Percentiles rank a stretch among this genome's conserved stretches.
Evolutionary conservation across 2,888 invertebrate species (phyloP).

Genomic region (Tyria jacobaeae): DNA sequence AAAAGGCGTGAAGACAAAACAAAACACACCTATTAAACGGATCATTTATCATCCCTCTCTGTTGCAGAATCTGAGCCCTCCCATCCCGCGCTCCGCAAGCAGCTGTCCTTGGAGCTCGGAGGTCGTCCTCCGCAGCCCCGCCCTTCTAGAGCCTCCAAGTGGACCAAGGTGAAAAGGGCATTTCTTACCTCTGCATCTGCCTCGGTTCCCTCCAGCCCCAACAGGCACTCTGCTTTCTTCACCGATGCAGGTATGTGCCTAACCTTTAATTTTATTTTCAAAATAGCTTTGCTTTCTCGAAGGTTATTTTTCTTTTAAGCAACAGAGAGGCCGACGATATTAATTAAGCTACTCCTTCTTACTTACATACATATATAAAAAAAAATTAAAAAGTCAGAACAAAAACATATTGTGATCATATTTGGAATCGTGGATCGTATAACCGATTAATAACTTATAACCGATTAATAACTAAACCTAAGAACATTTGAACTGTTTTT

Average conservation of each 20-base stretch:
- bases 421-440: too few relatives aligned
- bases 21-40: neutral
- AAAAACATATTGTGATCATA: too few relatives aligned
- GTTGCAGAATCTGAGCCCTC: constrained; percentile 75
- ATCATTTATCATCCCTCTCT: constrained; percentile 28
- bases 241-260: constrained; percentile 87
- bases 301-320: neutral
- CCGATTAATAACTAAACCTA: too few relatives aligned
- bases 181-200: constrained; percentile 87
- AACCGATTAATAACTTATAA: too few relatives aligned
- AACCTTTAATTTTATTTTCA: neutral
- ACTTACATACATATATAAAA: neutral
- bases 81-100: constrained; percentile 80
- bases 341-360: neutral
- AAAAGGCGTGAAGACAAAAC: neutral
- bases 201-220: constrained; percentile 90
- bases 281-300: neutral
- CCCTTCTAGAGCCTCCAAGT: constrained; percentile 88
- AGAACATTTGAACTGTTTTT: too few relatives aligned
- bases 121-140: constrained; percentile 81
- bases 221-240: constrained; percentile 88
- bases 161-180: constrained; percentile 91
- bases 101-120: constrained; percentile 79
- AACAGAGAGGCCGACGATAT: too few relatives aligned
- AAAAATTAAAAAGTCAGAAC: too few relatives aligned